phyloP scores from a whole-genome alignment of 1,140 invertebrate species.

The Mya arenaria region DNA sequence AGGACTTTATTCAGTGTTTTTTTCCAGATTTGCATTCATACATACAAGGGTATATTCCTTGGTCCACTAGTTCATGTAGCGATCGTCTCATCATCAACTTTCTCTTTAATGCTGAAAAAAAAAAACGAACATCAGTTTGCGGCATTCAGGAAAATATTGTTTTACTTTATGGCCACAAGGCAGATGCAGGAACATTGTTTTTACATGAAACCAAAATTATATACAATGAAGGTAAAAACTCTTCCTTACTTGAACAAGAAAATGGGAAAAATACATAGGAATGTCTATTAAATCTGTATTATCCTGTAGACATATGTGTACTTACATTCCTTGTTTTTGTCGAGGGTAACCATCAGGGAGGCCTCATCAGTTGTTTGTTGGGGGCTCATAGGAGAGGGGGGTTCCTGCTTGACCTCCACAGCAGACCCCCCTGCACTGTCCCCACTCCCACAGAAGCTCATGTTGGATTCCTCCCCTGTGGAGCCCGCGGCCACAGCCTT shows the following conservation, averaged over 20 bases:
- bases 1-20: not conserved
- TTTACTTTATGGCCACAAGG: too few relatives aligned
- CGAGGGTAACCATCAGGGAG: conserved; percentile 94
- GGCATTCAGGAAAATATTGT: too few relatives aligned
- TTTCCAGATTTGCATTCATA: too few relatives aligned
- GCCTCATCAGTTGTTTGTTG: conserved; percentile 96
- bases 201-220: not conserved
- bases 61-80: conserved; percentile 96
- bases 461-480: conserved; percentile 30
- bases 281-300: too few relatives aligned
- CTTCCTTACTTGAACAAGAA: too few relatives aligned
- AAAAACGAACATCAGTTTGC: conserved; percentile 64
- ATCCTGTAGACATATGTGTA: conserved; percentile 68
- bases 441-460: not conserved
- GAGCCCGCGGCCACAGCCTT: conserved; percentile 61
- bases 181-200: not conserved
- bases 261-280: too few relatives aligned
- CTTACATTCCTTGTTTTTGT: conserved; percentile 99
- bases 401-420: conserved; percentile 57
- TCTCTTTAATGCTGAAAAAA: conserved; percentile 94
- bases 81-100: conserved; percentile 97
- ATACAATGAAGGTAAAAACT: too few relatives aligned
- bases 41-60: conserved; percentile 99
- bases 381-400: conserved; percentile 85
- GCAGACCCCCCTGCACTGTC: conserved; percentile 5